These are phyloP conservation scores for Caenorhabditis latens DNA, from an alignment of 1,140 invertebrate species.

Conservation along the genomic window DNA sequence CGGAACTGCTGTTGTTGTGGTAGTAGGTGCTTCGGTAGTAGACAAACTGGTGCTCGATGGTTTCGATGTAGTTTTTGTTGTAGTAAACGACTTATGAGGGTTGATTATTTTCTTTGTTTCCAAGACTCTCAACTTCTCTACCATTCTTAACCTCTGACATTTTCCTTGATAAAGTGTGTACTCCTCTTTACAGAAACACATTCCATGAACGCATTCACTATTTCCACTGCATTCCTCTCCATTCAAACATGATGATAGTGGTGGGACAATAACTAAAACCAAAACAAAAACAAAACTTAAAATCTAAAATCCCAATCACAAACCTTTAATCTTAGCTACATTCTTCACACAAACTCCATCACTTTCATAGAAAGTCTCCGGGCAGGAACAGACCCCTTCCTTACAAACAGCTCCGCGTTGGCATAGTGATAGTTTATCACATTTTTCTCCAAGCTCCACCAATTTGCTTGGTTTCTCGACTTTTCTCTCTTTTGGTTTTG, in stretches of 20 bases:
- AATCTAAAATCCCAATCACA: not conserved
- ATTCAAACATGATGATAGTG: constrained; percentile 63
- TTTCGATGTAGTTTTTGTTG: not conserved
- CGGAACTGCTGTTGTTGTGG: not conserved
- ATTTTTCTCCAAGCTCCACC: constrained; percentile 46
- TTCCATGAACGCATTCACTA: constrained; percentile 61
- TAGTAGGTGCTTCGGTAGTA: not conserved
- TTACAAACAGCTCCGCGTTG: constrained; percentile 40
- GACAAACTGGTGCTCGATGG: not conserved
- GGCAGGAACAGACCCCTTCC: constrained; percentile 26
- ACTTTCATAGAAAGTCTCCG: constrained; percentile 30
- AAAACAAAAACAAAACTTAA: not conserved
- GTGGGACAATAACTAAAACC: constrained; percentile 56
- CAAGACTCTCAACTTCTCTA: constrained; percentile 45
- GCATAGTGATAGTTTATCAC: constrained; percentile 55
- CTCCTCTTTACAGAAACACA: constrained; percentile 67
- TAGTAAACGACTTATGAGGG: not conserved
- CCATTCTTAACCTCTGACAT: constrained; percentile 31
- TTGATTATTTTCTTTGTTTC: constrained; percentile 28
- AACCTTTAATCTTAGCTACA: constrained; percentile 16
- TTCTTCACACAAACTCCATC: constrained; percentile 27
- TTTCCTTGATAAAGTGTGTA: constrained; percentile 59
- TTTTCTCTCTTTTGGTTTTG: constrained; percentile 44
- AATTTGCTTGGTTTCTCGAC: not conserved
- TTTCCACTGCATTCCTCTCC: constrained; percentile 67